These are phyloP conservation scores for Rhinoderma darwinii DNA, from an alignment of 2,113 vertebrate genomes.

Conservation along the genomic window DNA sequence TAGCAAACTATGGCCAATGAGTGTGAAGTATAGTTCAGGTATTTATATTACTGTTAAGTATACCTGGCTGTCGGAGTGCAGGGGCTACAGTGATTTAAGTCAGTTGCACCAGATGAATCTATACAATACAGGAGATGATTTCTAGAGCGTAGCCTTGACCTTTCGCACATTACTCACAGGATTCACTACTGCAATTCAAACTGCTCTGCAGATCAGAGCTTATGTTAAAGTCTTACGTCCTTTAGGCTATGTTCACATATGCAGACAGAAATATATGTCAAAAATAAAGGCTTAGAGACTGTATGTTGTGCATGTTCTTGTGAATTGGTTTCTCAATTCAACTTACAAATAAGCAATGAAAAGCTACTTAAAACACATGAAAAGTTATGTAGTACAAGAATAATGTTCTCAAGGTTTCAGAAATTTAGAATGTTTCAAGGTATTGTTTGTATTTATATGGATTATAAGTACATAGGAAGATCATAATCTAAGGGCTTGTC, in stretches of 20 bases:
- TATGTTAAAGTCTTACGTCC: not conserved
- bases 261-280: not conserved
- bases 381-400: too few relatives aligned
- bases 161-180: not conserved
- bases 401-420: too few relatives aligned
- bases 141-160: not conserved
- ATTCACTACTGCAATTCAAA: not conserved
- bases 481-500: too few relatives aligned
- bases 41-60: not conserved
- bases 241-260: not conserved
- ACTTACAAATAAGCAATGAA: too few relatives aligned
- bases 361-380: too few relatives aligned
- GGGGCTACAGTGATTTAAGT: slow-evolving; percentile 12
- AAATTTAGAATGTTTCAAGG: too few relatives aligned
- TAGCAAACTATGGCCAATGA: slow-evolving; percentile 56
- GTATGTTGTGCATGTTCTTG: too few relatives aligned
- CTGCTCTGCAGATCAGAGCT: not conserved
- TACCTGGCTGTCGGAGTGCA: slow-evolving; percentile 28
- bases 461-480: too few relatives aligned
- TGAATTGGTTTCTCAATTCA: too few relatives aligned
- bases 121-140: not conserved
- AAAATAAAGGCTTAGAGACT: too few relatives aligned
- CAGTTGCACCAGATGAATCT: not conserved
- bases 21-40: slow-evolving; percentile 3
- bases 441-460: too few relatives aligned